phyloP scores from a whole-genome alignment of 2,888 invertebrate species.

The Myopa testacea region DNA sequence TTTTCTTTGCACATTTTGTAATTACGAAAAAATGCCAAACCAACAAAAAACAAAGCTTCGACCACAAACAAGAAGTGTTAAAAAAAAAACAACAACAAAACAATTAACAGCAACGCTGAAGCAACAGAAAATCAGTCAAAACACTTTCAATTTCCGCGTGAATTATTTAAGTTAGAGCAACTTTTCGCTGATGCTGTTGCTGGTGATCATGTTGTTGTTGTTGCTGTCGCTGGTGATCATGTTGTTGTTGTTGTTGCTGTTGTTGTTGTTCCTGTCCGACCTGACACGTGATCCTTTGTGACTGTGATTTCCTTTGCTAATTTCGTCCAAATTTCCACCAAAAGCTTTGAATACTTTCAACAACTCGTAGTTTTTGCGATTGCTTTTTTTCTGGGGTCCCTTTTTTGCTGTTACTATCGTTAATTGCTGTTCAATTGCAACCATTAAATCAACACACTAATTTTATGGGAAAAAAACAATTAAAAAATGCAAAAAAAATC shows the following conservation, averaged over 20 bases:
- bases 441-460: background rate
- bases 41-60: background rate
- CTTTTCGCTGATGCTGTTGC: slow-evolving; percentile 36
- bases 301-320: no score
- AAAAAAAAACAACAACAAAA: background rate
- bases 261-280: slow-evolving; percentile 12
- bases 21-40: slow-evolving; percentile 1
- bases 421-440: slow-evolving; percentile 3
- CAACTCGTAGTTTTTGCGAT: background rate
- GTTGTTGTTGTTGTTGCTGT: slow-evolving; percentile 31
- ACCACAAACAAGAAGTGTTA: no score
- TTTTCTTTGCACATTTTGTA: slow-evolving; percentile 2
- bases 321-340: no score
- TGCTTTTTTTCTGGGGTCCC: background rate
- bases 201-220: slow-evolving; percentile 23
- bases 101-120: background rate
- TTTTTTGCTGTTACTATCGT: background rate
- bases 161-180: slow-evolving; percentile 33
- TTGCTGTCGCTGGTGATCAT: slow-evolving; percentile 17
- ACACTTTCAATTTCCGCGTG: slow-evolving; percentile 42
- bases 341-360: background rate
- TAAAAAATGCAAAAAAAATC: background rate
- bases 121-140: slow-evolving; percentile 1
- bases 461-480: no score
- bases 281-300: no score